Base-by-base conservation (phyloP, 2,888 invertebrate species). In the Epirrhoe alternata region DNA sequence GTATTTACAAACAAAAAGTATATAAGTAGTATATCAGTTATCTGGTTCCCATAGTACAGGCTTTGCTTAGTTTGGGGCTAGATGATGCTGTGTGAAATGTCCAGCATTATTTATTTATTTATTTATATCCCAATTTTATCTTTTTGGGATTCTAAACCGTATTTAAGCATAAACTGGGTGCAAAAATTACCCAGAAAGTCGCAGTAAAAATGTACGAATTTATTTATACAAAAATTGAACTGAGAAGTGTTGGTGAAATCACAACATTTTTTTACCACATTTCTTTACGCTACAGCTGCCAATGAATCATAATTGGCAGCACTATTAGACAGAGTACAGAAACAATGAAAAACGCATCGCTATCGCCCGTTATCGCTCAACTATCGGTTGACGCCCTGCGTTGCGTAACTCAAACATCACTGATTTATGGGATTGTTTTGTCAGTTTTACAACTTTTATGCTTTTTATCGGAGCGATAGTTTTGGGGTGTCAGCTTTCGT, bases 351-450 rank as follows among this genome's bases (percentile, higher is more conserved):
- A 64, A 61, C 54, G 64, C 58, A 49, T 51, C 42, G 14, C 35
- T 60, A 67, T 60, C 67, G 16, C 4, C 54, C 47, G 57, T 59
- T 66, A 66, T 62, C 59, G 61, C 61, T 52, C 24, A 14, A 17
- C 49, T 67, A 67, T 68, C 68, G 68, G 68, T 64, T 64, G 54
- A 68, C 64, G 66, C 67, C 57, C 61, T 35, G 60, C 33, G 61
- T 74, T 71, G 69, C 69, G 70, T 59, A 64, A 70, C 42, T 42
- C 38, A 35, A 59, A 52, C 53, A 56, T 52, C 24, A 54, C 12
- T 68, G 33, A 67, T 65, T 68, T 61, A 69, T 68, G 49, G 59
- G 42, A 64, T 68, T 66, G 71, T 74, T 71, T 70, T 65, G 66
- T 69, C 65, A 65, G 54, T 65, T 63, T 53, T 64, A 66, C 64